Conservation (phyloP, 2,113 vertebrate genomes). For the Probosciger aterrimus region DNA sequence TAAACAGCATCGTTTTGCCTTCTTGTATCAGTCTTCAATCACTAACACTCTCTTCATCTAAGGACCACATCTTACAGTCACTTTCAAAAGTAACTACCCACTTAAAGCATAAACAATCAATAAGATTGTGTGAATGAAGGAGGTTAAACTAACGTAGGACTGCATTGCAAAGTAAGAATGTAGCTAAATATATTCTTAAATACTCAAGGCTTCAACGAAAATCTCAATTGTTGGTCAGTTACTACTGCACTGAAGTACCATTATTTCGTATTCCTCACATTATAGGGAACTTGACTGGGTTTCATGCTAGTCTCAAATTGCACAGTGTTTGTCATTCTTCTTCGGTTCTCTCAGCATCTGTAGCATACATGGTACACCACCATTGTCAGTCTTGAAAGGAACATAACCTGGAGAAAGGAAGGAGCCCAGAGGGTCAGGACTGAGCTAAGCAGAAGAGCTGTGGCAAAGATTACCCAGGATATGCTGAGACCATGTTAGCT, state of each 20-base stretch:
- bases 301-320: background rate
- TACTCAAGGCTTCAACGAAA: background rate
- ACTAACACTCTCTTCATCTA: background rate
- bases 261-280: background rate
- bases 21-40: background rate
- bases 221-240: background rate
- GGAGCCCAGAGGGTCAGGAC: rapidly evolving
- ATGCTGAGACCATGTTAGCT: background rate
- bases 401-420: background rate
- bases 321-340: background rate
- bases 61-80: background rate
- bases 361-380: background rate
- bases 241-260: background rate
- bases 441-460: background rate
- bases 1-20: background rate
- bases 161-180: background rate
- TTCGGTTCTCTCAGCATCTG: background rate
- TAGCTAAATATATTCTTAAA: background rate
- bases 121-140: background rate
- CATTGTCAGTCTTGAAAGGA: background rate
- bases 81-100: background rate
- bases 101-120: background rate
- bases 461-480: background rate
- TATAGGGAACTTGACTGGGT: background rate
- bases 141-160: background rate